These are phyloP conservation scores for Drosophila teissieri DNA, from an alignment of 1,140 invertebrate species.

Conservation along the genomic window DNA sequence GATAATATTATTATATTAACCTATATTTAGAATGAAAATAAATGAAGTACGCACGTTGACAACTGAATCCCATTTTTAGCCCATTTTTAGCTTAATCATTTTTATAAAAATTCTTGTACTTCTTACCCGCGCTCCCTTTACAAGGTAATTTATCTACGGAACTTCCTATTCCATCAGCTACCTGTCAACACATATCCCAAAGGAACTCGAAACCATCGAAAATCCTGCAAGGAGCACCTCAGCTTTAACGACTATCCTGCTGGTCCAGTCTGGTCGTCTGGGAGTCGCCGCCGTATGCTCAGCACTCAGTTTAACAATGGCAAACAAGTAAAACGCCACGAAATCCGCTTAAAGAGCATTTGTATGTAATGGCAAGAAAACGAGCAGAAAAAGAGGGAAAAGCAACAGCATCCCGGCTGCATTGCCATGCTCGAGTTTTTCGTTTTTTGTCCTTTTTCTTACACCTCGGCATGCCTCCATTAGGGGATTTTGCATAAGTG, in stretches of 20 bases:
- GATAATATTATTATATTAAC: too few species aligned
- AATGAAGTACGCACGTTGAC: too few species aligned
- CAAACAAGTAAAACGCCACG: constrained; percentile 77
- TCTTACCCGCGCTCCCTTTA: too few species aligned
- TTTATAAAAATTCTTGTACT: too few species aligned
- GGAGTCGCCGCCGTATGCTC: constrained; percentile 63
- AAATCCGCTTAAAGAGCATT: constrained; percentile 83
- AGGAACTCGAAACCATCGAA: background rate
- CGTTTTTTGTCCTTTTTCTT: constrained; percentile 57
- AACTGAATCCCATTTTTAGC: too few species aligned
- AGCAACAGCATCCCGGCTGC: constrained; percentile 51
- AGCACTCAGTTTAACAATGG: constrained; percentile 82
- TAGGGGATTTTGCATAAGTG: constrained; percentile 80
- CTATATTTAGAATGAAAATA: too few species aligned
- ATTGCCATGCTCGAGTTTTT: constrained; percentile 31
- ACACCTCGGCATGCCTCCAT: constrained; percentile 71
- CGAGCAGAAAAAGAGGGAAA: constrained; percentile 24
- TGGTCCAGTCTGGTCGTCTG: constrained; percentile 22
- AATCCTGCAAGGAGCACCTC: constrained; percentile 6
- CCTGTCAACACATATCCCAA: constrained; percentile 21
- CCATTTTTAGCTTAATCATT: too few species aligned
- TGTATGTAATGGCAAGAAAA: constrained; percentile 72
- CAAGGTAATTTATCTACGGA: too few species aligned
- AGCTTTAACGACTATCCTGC: constrained; percentile 40
- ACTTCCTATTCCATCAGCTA: background rate